A percentile compares a stretch with the other conserved stretches of the same genome.
phyloP scores from a whole-genome alignment of 2,888 invertebrate species.

The Homarus gammarus region DNA sequence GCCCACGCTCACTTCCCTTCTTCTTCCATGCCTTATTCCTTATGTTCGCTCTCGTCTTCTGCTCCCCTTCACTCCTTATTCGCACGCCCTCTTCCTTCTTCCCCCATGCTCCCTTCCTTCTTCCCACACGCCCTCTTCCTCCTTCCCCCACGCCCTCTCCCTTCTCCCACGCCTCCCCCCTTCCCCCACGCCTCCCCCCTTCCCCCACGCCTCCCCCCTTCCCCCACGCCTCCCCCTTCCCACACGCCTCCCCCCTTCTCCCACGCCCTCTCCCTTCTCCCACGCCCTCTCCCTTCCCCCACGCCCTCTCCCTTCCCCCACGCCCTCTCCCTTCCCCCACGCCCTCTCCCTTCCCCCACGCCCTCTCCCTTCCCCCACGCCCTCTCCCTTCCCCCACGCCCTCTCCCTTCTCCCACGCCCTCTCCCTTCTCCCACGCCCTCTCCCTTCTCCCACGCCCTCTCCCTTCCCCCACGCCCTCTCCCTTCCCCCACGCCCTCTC shows the following conservation, averaged over 20 bases:
- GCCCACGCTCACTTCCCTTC: background rate
- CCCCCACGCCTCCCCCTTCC: conserved; percentile 18
- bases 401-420: background rate
- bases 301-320: conserved; percentile 18
- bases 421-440: background rate
- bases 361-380: background rate
- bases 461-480: background rate
- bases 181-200: background rate
- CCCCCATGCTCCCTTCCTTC: background rate
- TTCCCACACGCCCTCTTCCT: background rate
- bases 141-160: no score
- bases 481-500: no score
- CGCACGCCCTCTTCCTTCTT: background rate
- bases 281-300: conserved; percentile 1
- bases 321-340: background rate
- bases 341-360: background rate
- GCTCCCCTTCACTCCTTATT: no score
- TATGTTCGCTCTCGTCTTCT: background rate
- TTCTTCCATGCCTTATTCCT: no score
- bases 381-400: background rate
- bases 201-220: background rate
- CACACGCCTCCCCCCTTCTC: background rate
- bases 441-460: background rate
- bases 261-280: background rate
- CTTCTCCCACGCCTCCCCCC: no score